These are phyloP conservation scores for Zophobas atratus DNA, from an alignment of 1,140 invertebrate genomes.

Conservation along the genomic window DNA sequence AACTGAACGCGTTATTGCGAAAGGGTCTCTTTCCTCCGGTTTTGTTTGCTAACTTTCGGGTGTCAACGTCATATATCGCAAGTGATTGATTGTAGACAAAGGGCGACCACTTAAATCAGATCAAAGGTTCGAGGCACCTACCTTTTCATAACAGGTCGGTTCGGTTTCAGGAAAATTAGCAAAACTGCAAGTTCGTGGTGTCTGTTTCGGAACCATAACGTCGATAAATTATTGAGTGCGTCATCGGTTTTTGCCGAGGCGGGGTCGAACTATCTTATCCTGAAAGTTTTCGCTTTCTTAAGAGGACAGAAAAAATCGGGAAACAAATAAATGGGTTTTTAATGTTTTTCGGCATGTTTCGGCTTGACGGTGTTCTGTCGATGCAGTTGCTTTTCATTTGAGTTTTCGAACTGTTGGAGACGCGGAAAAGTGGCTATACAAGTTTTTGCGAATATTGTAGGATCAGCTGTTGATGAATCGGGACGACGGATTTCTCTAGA, in stretches of 20 bases:
- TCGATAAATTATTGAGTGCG: background rate
- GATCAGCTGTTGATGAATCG: no score
- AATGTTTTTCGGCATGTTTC: background rate
- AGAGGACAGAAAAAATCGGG: background rate
- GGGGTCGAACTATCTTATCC: background rate
- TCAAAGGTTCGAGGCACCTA: constrained; percentile 17
- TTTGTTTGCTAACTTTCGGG: constrained; percentile 41
- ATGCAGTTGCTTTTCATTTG: no score
- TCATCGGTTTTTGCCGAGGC: background rate
- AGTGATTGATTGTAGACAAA: constrained; percentile 42
- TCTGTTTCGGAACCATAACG: background rate
- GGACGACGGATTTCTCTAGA: no score
- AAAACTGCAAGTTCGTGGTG: background rate
- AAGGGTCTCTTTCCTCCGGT: constrained; percentile 27
- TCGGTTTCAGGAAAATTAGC: background rate
- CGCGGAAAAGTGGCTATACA: no score
- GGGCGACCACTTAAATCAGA: constrained; percentile 29
- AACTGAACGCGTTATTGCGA: constrained; percentile 10
- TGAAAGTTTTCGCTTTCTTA: background rate
- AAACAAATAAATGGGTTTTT: constrained; percentile 11
- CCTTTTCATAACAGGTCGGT: background rate
- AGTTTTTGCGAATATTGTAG: no score
- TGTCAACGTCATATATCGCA: constrained; percentile 31
- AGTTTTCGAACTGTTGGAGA: no score
- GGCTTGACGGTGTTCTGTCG: no score